Conservation (phyloP, 2,797 vertebrate genomes). For the Sparus aurata region DNA sequence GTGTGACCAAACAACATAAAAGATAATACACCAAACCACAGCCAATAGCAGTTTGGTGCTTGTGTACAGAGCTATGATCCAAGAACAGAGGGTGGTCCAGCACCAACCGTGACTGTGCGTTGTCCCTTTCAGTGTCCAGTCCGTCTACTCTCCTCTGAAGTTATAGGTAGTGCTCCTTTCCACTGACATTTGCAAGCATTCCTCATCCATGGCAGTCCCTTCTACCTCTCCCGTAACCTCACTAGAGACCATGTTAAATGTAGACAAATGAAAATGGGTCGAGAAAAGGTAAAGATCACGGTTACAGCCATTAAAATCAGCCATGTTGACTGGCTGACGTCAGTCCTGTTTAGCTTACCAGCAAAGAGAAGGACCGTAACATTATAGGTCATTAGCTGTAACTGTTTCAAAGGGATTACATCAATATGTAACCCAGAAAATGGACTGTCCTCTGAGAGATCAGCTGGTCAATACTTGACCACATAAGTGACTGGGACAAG, state of each 20-base stretch:
- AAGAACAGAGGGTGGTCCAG: slow-evolving; percentile 23
- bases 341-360: not conserved
- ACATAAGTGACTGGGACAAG: slow-evolving; percentile 3
- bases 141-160: not conserved
- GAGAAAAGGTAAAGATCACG: not conserved
- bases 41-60: slow-evolving; percentile 33
- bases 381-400: slow-evolving; percentile 29
- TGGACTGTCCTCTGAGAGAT: slow-evolving; percentile 9
- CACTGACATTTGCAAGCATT: not conserved
- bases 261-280: not conserved
- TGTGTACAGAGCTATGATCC: not conserved
- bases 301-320: slow-evolving; percentile 5
- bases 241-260: not conserved
- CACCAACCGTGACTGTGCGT: not conserved
- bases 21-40: not conserved
- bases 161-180: too few species aligned
- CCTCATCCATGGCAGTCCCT: not conserved
- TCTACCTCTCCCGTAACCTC: not conserved
- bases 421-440: slow-evolving; percentile 29
- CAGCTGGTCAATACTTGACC: slow-evolving; percentile 37
- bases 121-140: not conserved
- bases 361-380: slow-evolving; percentile 9
- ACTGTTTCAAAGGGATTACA: slow-evolving; percentile 30
- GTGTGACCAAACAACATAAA: slow-evolving; percentile 5
- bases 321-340: not conserved